phyloP scores from a whole-genome alignment of 2,797 vertebrate genomes.

The Silurus aristotelis region DNA sequence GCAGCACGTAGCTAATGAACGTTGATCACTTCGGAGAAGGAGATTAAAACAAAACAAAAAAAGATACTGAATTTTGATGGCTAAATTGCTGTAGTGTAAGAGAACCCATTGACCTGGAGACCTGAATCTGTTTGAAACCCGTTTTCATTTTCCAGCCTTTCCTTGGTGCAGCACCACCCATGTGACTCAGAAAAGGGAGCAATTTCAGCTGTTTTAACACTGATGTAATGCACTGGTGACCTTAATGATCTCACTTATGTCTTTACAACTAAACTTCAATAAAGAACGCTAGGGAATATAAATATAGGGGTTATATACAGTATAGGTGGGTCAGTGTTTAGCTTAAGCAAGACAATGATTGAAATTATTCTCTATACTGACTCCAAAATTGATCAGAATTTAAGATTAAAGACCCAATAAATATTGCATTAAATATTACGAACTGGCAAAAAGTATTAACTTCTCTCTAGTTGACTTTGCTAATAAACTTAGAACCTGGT shows the following conservation, averaged over 20 bases:
- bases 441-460: background rate
- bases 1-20: background rate
- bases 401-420: background rate
- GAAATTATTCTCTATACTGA: background rate
- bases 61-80: constrained; percentile 1
- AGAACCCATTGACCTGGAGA: background rate
- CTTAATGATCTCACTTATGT: constrained; percentile 42
- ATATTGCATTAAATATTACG: background rate
- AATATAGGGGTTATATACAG: background rate
- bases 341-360: background rate
- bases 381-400: background rate
- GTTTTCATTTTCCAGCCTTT: constrained; percentile 18
- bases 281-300: background rate
- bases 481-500: background rate
- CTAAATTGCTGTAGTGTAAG: background rate
- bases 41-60: background rate
- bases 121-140: background rate
- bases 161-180: constrained; percentile 55
- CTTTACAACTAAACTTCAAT: constrained; percentile 17
- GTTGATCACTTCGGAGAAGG: background rate
- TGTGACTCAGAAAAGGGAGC: constrained; percentile 61
- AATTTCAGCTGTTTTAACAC: constrained; percentile 49
- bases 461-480: background rate
- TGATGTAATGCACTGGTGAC: constrained; percentile 35
- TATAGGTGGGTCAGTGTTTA: background rate